Evolutionary conservation across 2,797 vertebrate species (phyloP).

Genomic region (Hydrolagus colliei): DNA sequence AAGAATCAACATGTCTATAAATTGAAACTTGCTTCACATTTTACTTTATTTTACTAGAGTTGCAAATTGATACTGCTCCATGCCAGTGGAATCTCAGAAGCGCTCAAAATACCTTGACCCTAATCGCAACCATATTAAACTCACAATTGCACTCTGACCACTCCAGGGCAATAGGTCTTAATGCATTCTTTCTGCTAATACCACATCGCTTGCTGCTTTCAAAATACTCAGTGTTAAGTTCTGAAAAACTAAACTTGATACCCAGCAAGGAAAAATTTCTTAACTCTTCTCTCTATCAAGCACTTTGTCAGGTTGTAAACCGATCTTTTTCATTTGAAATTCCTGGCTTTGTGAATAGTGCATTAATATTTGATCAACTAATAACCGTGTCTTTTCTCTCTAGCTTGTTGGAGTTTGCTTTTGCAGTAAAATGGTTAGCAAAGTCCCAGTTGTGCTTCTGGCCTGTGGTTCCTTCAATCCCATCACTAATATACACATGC

Average conservation of each 20-base stretch:
- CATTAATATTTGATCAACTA: conserved; percentile 19
- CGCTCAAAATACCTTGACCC: too few species aligned
- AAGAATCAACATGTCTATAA: too few species aligned
- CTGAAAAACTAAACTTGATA: too few species aligned
- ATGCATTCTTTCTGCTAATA: neutral
- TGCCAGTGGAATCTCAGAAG: neutral
- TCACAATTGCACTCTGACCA: neutral
- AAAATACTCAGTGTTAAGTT: too few species aligned
- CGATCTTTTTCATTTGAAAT: neutral
- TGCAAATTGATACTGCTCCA: neutral
- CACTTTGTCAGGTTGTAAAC: neutral
- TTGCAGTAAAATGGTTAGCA: conserved; percentile 55
- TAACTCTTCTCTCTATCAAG: neutral
- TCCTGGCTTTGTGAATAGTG: neutral
- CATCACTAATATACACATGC: conserved; percentile 87
- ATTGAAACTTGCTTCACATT: too few species aligned
- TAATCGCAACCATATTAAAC: neutral
- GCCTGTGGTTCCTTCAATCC: conserved; percentile 88
- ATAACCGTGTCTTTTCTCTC: conserved; percentile 34
- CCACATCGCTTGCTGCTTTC: too few species aligned
- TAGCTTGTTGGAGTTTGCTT: conserved; percentile 31
- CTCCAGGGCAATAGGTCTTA: neutral
- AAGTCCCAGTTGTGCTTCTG: conserved; percentile 71
- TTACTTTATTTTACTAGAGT: too few species aligned
- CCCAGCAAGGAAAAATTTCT: neutral